These are phyloP conservation scores for Tholera decimalis DNA, from an alignment of 2,888 invertebrate species.

Conservation along the genomic window DNA sequence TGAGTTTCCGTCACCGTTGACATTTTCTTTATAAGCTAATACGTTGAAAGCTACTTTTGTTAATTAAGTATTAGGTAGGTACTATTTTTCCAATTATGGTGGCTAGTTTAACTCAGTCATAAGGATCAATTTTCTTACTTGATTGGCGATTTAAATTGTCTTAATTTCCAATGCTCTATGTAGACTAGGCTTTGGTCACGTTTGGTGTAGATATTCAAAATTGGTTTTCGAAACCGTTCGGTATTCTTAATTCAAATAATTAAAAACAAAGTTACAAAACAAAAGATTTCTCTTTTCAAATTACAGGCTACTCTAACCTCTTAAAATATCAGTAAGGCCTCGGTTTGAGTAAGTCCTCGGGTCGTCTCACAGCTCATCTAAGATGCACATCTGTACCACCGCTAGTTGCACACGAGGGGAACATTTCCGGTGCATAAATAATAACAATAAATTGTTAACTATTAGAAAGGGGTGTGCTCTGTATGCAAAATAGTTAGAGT, in stretches of 20 bases:
- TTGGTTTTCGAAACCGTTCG: background rate
- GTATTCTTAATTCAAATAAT: too few species aligned
- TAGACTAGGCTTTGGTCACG: background rate
- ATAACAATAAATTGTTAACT: constrained; percentile 79
- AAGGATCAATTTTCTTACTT: background rate
- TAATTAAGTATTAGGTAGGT: too few species aligned
- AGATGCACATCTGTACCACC: constrained; percentile 63
- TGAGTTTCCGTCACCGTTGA: background rate
- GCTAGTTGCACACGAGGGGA: constrained; percentile 69
- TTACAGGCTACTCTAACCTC: constrained; percentile 30
- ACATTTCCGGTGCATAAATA: constrained; percentile 79
- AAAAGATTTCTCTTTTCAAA: constrained; percentile 29
- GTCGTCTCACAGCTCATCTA: constrained; percentile 64
- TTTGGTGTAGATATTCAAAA: background rate
- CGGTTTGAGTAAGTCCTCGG: constrained; percentile 49
- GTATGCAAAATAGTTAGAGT: constrained; percentile 82
- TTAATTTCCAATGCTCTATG: constrained; percentile 7
- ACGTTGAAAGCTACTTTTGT: too few species aligned
- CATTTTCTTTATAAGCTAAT: background rate
- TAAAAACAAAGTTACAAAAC: background rate
- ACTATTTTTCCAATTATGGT: too few species aligned
- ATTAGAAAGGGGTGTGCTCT: constrained; percentile 74
- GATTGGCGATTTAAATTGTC: background rate
- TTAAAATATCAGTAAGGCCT: constrained; percentile 51
- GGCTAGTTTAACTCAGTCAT: too few species aligned